Evolutionary conservation across 1,140 invertebrate species (phyloP), one percentile per base, ranked within the genome.

Genomic region (Danaus melanippus): DNA sequence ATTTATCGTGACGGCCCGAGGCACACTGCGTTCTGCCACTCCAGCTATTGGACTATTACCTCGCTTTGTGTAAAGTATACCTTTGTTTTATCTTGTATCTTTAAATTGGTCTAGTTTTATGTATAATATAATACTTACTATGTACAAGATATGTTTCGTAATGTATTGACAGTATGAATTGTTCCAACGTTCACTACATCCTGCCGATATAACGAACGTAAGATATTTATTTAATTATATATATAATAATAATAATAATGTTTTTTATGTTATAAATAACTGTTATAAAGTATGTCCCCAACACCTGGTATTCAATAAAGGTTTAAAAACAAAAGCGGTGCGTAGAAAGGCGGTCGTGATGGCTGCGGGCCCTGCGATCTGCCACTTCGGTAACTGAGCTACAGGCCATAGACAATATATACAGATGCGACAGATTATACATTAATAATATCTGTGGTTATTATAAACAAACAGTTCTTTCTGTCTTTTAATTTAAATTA

Each of bases 381-480:
- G 79, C 79, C 77, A 83, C 79, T 83, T 74, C 79, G 76, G 77
- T 76, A 80, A 79, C 71, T 74, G 59, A 60, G 68, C 69, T 64
- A 68, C 63, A 61, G 67, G 54, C 10, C 67, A 74, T 39, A 74
- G 69, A 71, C 50, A 50, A 64, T 59, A 10, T 56, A 53, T 51
- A 42, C 46, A 60, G 62, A 59, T 39, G 41, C 32, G 49, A 41
- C 46, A 50, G 46, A 12, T 44, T 44, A 50, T 52, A 32, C 7
- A 32, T 32, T 4, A 32, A 32, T 4, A 32, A 32, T 32, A 32
- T 32, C 21, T 32, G 6, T 32, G 21, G 21, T 32, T 32, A 8
- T 32, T 32, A 32, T 32, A 32, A 32, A 32, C 7, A 8, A 7
- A 32, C 2, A 32, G 7, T 32, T 32, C 2, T 32, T 32, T 32